A percentile compares a stretch with the other conserved stretches of the same genome.
Conservation (phyloP, 2,113 vertebrate species). For the Forbesichthys papilliferus region DNA sequence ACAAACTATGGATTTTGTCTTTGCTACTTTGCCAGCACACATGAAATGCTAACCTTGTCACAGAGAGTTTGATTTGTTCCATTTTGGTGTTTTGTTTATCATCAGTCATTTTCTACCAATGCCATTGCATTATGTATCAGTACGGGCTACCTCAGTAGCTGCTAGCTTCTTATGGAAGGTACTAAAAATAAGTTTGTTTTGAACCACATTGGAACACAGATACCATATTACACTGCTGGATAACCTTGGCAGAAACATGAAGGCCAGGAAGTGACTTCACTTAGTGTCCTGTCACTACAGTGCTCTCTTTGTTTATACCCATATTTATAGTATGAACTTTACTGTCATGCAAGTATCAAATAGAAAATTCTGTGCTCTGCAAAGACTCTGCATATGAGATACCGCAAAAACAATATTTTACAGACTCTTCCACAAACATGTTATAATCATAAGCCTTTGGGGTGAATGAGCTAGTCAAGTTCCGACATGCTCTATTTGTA, state of each 20-base stretch:
- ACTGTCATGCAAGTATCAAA: neutral
- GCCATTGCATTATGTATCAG: too few relatives aligned
- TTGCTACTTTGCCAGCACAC: constrained; percentile 34
- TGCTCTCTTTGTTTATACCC: neutral
- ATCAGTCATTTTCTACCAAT: constrained; percentile 5
- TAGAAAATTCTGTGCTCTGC: too few relatives aligned
- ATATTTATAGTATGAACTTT: neutral
- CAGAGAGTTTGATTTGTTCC: constrained; percentile 27
- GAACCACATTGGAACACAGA: neutral
- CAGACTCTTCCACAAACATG: too few relatives aligned
- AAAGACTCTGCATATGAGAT: too few relatives aligned
- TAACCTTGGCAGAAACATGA: neutral
- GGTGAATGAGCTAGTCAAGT: too few relatives aligned
- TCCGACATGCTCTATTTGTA: too few relatives aligned
- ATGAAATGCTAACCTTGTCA: constrained; percentile 91
- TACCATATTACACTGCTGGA: neutral
- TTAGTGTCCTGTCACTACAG: neutral
- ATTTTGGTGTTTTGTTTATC: constrained; percentile 28
- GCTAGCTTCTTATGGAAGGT: too few relatives aligned
- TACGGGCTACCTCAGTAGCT: too few relatives aligned
- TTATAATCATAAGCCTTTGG: too few relatives aligned
- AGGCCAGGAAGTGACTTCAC: neutral
- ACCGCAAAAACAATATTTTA: too few relatives aligned
- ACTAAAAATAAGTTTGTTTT: neutral
- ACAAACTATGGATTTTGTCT: constrained; percentile 27